Evolutionary conservation across 1,140 invertebrate genomes (phyloP).

Genomic region (Oncopodura yosiiana): DNA sequence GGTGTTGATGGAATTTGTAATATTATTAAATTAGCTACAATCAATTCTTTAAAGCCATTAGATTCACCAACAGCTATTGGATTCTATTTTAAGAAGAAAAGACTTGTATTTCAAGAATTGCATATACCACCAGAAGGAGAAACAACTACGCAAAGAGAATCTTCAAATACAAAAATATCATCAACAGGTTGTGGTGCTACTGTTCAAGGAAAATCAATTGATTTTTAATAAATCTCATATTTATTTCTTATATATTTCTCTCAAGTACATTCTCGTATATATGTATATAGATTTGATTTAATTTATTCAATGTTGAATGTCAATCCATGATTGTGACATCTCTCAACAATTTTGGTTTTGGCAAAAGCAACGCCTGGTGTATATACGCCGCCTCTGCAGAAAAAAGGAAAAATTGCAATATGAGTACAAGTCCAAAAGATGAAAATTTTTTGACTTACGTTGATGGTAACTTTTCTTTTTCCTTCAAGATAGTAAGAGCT

Average conservation of each 20-base stretch:
- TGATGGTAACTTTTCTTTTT: constrained; percentile 61
- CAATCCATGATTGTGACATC: constrained; percentile 50
- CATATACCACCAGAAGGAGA: constrained; percentile 32
- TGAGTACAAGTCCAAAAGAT: background rate
- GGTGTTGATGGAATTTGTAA: constrained; percentile 31
- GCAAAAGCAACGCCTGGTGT: constrained; percentile 51
- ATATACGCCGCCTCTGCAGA: constrained; percentile 49
- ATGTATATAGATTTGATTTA: constrained; percentile 45
- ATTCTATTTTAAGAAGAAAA: constrained; percentile 30
- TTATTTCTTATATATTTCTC: too few species aligned
- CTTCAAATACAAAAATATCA: constrained; percentile 4
- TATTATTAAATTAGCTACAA: constrained; percentile 19
- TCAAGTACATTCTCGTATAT: too few species aligned
- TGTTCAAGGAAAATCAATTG: constrained; percentile 25
- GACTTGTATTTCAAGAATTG: constrained; percentile 30
- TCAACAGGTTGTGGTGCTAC: constrained; percentile 15
- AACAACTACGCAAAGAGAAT: constrained; percentile 19
- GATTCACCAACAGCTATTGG: constrained; percentile 26
- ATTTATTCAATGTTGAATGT: constrained; percentile 45
- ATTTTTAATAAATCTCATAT: constrained; percentile 32
- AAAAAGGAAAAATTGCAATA: constrained; percentile 8
- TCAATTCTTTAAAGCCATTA: constrained; percentile 25
- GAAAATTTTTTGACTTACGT: constrained; percentile 11
- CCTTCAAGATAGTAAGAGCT: constrained; percentile 64
- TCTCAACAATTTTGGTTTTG: constrained; percentile 53